Base-by-base conservation (phyloP, 2,113 vertebrate genomes). In the Chrysemys picta region DNA sequence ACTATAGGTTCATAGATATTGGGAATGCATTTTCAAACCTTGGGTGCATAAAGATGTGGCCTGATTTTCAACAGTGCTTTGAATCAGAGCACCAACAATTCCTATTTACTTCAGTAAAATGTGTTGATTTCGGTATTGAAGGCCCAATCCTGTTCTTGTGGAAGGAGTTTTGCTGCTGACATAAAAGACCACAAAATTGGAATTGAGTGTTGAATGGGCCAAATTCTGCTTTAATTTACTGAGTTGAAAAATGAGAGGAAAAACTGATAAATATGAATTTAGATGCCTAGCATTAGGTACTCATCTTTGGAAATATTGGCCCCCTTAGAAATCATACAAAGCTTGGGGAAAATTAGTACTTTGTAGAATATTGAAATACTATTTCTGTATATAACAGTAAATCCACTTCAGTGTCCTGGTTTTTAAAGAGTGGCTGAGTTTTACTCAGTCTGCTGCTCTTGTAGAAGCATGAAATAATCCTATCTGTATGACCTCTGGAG, bases 291-390 rank as follows among this genome's bases (percentile, higher is more conserved):
- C 49, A 11, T 8, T 22, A 9, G 24, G n/a, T 4, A 42, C 42
- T 47, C 38, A 85, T 25, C 29, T 76, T 56, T 78, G 42, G 84
- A 54, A 85, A 87, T 56, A 78, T 17, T 56, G 22, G 17, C 27
- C 42, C 27, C 54, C 38, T 42, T 5, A 87, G 2, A 38, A 3
- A 45, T 57, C 45, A 24, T 4, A 59, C 17, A 45, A 87, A 56
- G 1, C 1, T 35, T 69, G 22, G 24, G 22, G 42, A 45, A 42
- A 91, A 91, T 29, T 1, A 31, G 2, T 38, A 89, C 84, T 84
- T 62, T 62, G 10, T 82, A 80, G n/a, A 87, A 85, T 35, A 38
- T 0, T 0, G 35, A 35, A 14, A 3, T 31, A 0, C 0, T 90
- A 50, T 38, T 92, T 94, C 78, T 85, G 1, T 4, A 52, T 8